A percentile compares a stretch with the other conserved stretches of the same genome.
Conservation (phyloP, 2,888 invertebrate species). For the Nineta flava region DNA sequence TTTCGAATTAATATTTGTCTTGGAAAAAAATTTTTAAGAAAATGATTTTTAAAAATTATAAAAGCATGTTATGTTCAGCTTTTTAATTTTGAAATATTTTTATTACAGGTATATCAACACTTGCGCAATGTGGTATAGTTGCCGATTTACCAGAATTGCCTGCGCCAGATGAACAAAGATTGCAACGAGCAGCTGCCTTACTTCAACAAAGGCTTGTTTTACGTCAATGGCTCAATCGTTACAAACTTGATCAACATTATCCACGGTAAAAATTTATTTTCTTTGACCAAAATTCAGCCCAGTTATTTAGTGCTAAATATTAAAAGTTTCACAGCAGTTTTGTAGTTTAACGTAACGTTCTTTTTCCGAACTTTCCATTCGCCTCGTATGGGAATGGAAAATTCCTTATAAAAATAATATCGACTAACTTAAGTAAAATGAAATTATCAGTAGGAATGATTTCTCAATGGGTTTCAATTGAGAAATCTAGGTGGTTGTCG, state of each 20-base stretch:
- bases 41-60: no score
- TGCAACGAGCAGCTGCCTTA: constrained; percentile 64
- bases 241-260: constrained; percentile 56
- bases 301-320: neutral
- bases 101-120: constrained; percentile 59
- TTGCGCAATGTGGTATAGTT: constrained; percentile 64
- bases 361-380: no score
- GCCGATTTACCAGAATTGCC: constrained; percentile 71
- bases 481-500: no score
- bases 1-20: no score
- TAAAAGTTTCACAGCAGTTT: neutral
- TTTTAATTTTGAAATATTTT: constrained; percentile 3
- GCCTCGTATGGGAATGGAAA: no score
- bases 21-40: no score
- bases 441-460: no score
- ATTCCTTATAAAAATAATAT: no score
- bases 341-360: no score
- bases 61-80: no score
- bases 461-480: no score
- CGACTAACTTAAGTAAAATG: no score
- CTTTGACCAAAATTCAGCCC: neutral
- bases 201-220: constrained; percentile 72
- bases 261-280: constrained; percentile 34
- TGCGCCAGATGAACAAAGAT: constrained; percentile 65
- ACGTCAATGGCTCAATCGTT: constrained; percentile 68